These are phyloP conservation scores for Ia io DNA, from an alignment of 2,113 vertebrate species.

Conservation along the genomic window DNA sequence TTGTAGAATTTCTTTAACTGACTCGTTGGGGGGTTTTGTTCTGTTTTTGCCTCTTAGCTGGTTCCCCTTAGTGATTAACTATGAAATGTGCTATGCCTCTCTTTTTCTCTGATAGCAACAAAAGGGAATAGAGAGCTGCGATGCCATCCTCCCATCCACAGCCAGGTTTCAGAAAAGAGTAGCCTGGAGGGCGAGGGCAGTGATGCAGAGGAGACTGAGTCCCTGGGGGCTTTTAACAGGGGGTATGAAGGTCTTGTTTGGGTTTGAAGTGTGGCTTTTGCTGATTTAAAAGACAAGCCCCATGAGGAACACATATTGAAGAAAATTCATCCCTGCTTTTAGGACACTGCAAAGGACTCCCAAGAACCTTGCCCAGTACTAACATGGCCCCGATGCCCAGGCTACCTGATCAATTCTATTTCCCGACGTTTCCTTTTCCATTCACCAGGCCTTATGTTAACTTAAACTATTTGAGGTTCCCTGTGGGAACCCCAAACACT, in stretches of 20 bases:
- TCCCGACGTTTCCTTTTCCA: background rate
- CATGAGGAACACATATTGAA: background rate
- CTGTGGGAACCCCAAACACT: background rate
- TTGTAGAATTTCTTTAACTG: background rate
- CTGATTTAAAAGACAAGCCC: background rate
- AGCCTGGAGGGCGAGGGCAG: too few species aligned
- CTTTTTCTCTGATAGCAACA: background rate
- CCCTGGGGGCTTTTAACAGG: background rate
- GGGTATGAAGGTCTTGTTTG: background rate
- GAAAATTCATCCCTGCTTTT: background rate
- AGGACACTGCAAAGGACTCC: background rate
- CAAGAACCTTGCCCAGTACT: background rate
- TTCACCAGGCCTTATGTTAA: background rate
- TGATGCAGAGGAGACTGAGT: background rate
- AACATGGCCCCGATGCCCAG: accelerated
- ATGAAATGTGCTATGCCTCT: background rate
- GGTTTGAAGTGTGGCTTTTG: background rate
- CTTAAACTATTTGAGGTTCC: background rate
- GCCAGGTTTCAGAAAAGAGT: background rate
- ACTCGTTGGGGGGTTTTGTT: background rate
- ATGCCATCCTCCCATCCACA: background rate
- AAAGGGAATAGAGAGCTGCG: background rate
- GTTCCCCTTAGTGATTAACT: background rate
- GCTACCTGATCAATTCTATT: background rate
- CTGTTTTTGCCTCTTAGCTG: background rate